A percentile compares a stretch with the other conserved stretches of the same genome.
phyloP scores from a whole-genome alignment of 1,140 invertebrate species.

The Pinna nobilis region DNA sequence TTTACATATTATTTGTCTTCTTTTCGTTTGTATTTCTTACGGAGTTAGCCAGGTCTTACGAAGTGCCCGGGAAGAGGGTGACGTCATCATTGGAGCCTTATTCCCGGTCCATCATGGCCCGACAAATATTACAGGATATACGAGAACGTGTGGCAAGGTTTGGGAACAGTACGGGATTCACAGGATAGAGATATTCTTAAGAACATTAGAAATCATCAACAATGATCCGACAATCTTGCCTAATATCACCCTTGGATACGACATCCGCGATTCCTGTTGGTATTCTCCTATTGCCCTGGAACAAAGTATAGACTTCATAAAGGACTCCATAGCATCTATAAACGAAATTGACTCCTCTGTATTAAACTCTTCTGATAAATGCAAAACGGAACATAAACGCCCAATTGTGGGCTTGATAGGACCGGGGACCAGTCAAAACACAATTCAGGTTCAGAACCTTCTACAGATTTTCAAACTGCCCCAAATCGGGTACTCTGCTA shows the following conservation, averaged over 20 bases:
- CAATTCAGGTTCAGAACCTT: conserved; percentile 87
- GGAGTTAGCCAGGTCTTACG: background rate
- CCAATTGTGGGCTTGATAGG: conserved; percentile 83
- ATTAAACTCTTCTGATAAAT: conserved; percentile 19
- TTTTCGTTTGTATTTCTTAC: too few relatives aligned
- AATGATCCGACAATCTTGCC: conserved; percentile 74
- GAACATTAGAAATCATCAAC: conserved; percentile 79
- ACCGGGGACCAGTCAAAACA: conserved; percentile 82
- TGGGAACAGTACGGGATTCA: conserved; percentile 88
- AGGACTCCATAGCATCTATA: conserved; percentile 78
- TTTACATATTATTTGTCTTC: too few relatives aligned
- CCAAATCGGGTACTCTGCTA: conserved; percentile 89
- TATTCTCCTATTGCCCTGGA: conserved; percentile 86
- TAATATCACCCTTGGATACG: conserved; percentile 83
- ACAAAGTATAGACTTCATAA: conserved; percentile 85
- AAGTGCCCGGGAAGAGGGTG: conserved; percentile 78
- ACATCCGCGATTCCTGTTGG: conserved; percentile 89
- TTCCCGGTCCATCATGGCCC: conserved; percentile 85
- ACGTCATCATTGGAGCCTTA: conserved; percentile 84
- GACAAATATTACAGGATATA: conserved; percentile 59
- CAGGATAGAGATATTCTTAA: conserved; percentile 82
- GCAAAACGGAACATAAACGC: conserved; percentile 54
- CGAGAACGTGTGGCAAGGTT: conserved; percentile 68
- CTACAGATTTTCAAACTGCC: conserved; percentile 87
- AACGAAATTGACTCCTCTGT: conserved; percentile 42